These are phyloP conservation scores for Cyanistes caeruleus DNA, from an alignment of 2,113 vertebrate species.

Conservation along the genomic window DNA sequence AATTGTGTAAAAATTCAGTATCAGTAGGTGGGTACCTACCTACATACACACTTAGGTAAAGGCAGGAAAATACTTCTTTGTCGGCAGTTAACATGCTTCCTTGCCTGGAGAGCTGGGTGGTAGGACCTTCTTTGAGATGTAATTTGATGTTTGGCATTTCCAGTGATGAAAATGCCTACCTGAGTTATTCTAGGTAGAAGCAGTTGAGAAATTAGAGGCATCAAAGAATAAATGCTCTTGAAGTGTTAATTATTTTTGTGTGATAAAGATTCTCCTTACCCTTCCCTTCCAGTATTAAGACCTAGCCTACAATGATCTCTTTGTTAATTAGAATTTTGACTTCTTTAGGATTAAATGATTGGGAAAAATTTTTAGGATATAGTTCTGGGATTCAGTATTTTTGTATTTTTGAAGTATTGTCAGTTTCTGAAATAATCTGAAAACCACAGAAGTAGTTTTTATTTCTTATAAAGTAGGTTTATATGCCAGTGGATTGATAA, in stretches of 20 bases:
- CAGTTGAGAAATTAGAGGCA: not conserved
- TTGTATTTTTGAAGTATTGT: not conserved
- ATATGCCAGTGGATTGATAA: not conserved
- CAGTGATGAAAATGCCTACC: not conserved
- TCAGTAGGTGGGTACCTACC: not conserved
- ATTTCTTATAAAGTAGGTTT: not conserved
- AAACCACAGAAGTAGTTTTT: not conserved
- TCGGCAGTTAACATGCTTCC: not conserved
- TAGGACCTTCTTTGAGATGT: not conserved
- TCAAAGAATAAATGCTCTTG: not conserved
- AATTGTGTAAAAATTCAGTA: not conserved
- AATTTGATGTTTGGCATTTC: not conserved
- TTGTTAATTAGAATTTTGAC: not conserved
- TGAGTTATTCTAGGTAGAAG: not conserved
- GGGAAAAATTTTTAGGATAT: not conserved
- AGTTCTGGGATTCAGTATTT: not conserved
- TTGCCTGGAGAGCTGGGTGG: not conserved
- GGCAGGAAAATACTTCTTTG: not conserved
- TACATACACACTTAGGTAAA: rapidly evolving
- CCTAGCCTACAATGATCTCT: not conserved
- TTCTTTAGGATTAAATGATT: not conserved
- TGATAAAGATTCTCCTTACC: not conserved
- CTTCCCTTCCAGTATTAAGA: not conserved
- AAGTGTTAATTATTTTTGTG: not conserved
- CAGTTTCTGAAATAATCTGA: not conserved